Evolutionary conservation across 2,113 vertebrate species (phyloP), one percentile per base, ranked within the genome.

Genomic region (Dipodomys spectabilis): DNA sequence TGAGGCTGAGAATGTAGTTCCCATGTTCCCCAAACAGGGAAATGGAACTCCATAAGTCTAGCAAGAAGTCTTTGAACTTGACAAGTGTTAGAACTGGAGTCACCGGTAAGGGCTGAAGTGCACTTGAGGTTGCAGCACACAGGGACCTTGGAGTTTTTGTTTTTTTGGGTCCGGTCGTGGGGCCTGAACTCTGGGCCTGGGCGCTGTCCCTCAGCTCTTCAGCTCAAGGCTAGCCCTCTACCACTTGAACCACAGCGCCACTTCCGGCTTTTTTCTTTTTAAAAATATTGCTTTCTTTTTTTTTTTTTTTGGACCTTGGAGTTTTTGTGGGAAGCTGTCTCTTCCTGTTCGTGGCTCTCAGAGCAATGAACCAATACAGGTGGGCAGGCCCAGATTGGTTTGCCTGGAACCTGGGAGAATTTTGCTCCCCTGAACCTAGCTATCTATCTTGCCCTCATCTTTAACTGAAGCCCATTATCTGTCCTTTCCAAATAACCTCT

Each of bases 401-500:
- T 81, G 32, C 57, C 77, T 90, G 74, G 27, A 87, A 44, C 78
- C 18, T 80, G 16, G 25, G 28, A 62, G 20, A 25, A 81, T 72
- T 87, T 83, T 49, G 60, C 22, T 64, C 18, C 9, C 53, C 20
- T 72, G 78, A 87, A 11, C 60, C 88, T 84, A 69, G 81, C 44
- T 65, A 19, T 71, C 64, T 25, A 11, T 74, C 27, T 67, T 9
- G 49, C 72, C 62, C 64, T 23, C 57, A 35, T 44, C 22, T 16
- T 94, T 91, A 86, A 80, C 32, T 57, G 67, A 81, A 93, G 22
- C 23, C 53, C 30, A 71, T 23, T 53, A 23, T 83, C 68, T 71
- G n/a, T 27, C 68, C 44, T 92, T 91, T 86, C 72, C 68, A 68
- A 82, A 64, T 69, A 62, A 57, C 32, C 45, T 65, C 74, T 88